These are phyloP conservation scores for Salvator merianae DNA, from an alignment of 2,113 vertebrate species.

Conservation along the genomic window DNA sequence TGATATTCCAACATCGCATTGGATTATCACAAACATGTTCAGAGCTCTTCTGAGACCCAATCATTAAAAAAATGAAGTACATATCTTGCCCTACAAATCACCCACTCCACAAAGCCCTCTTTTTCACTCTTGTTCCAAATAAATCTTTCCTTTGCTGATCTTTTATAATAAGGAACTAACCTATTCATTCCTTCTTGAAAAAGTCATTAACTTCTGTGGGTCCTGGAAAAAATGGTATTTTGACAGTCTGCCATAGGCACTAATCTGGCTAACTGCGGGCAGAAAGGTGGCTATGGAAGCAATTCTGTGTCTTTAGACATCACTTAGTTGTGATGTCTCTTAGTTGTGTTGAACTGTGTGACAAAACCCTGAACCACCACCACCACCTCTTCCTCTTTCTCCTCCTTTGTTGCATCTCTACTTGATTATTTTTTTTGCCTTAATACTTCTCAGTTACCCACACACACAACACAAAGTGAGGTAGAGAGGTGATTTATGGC, in stretches of 20 bases:
- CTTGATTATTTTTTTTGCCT: background rate
- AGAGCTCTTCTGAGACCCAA: background rate
- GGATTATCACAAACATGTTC: too few relatives aligned
- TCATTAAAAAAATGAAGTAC: background rate
- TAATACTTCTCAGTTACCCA: background rate
- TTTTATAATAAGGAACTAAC: background rate
- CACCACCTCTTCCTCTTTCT: too few relatives aligned
- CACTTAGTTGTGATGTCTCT: too few relatives aligned
- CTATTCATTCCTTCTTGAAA: too few relatives aligned
- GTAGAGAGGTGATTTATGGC: background rate
- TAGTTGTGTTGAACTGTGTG: too few relatives aligned
- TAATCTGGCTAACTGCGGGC: too few relatives aligned
- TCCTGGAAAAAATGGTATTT: too few relatives aligned
- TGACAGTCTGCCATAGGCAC: too few relatives aligned
- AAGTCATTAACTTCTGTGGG: too few relatives aligned
- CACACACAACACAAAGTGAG: background rate
- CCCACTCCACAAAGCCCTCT: background rate
- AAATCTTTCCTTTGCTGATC: background rate
- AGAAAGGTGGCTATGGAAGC: too few relatives aligned
- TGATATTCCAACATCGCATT: background rate
- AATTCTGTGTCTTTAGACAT: too few relatives aligned
- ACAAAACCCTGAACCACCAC: too few relatives aligned
- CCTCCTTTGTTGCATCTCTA: background rate
- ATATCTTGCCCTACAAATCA: background rate
- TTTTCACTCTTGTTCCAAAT: background rate